Evolutionary conservation across 2,888 invertebrate species (phyloP), one percentile per base, ranked within the genome.

Genomic region (Chrysolina americana): DNA sequence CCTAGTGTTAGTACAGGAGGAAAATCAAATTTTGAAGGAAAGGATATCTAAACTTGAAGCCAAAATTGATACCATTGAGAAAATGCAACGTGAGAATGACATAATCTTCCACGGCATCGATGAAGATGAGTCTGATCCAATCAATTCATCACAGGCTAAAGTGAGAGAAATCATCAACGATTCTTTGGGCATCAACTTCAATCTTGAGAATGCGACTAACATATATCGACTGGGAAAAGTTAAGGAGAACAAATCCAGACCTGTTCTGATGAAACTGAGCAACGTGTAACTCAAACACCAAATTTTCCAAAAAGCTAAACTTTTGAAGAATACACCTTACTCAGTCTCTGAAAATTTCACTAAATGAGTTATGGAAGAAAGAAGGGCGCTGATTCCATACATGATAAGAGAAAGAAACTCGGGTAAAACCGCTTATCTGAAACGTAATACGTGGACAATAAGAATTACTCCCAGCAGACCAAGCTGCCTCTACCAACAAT

Each of bases 171-270:
- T 66, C 41, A 17, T 66, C 28, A 66, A 66, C 28, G 66, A 66
- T 28, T 17, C 15, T 66, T 21, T 66, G 21, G 41, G 41, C 17
- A 66, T 66, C 50, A 66, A 66, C 2, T 19, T 66, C 50, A 50
- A 66, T 50, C 23, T 17, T 50, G 28, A 66, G 17, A 66, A 66
- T 41, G 48, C 41, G 17, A 66, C 66, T 11, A 66, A 66, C 36
- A 50, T 66, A 41, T 17, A 66, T 11, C 66, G 66, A 17, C 28
- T 66, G 66, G 48, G 50, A 66, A 41, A 15, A 41, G 28, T 41
- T 3, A 66, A 66, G 11, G 66, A 53, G 17, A 66, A 66, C 66
- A 66, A 48, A 66, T 50, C n/a, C 50, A 66, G 66, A 66, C 66
- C 66, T 50, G 53, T 66, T 15, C 50, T 66, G 19, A 17, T 66